Evolutionary conservation across 2,797 vertebrate genomes (phyloP).

Genomic region (Fundulus diaphanus): DNA sequence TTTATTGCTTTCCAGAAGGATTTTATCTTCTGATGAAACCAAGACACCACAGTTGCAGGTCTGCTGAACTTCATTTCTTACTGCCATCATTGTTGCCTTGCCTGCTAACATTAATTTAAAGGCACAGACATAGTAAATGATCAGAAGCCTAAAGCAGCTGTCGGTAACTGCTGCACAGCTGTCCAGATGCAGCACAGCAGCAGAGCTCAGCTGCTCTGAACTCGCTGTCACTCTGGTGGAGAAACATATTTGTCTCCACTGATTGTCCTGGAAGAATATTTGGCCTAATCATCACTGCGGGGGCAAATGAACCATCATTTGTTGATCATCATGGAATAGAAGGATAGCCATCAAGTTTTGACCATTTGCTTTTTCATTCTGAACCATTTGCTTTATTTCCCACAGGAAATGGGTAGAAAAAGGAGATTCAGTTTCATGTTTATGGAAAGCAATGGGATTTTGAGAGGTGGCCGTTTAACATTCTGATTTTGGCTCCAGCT

Average conservation of each 20-base stretch:
- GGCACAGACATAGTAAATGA: slow-evolving; percentile 5
- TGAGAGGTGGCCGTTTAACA: not conserved
- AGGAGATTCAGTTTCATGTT: not conserved
- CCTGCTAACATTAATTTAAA: not conserved
- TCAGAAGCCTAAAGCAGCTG: slow-evolving; percentile 22
- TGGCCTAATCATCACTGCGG: slow-evolving; percentile 29
- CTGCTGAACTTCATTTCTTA: not conserved
- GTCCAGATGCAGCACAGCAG: slow-evolving; percentile 17
- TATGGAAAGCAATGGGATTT: not conserved
- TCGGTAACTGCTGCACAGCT: slow-evolving; percentile 28
- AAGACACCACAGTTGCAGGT: not conserved
- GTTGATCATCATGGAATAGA: slow-evolving; percentile 12
- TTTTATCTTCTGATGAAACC: not conserved
- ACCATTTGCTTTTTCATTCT: not conserved
- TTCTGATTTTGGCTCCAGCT: not conserved
- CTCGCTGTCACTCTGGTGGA: slow-evolving; percentile 13
- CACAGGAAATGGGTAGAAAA: not conserved
- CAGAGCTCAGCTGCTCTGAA: slow-evolving; percentile 26
- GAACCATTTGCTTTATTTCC: not conserved
- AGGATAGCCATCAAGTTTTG: slow-evolving; percentile 9
- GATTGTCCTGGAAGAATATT: slow-evolving; percentile 32
- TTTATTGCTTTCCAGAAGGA: not conserved
- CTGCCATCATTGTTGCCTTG: not conserved
- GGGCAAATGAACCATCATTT: slow-evolving; percentile 35
- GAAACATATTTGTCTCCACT: slow-evolving; percentile 22